phyloP scores from a whole-genome alignment of 2,113 vertebrate species.

The Ophthalmolycus amberensis region DNA sequence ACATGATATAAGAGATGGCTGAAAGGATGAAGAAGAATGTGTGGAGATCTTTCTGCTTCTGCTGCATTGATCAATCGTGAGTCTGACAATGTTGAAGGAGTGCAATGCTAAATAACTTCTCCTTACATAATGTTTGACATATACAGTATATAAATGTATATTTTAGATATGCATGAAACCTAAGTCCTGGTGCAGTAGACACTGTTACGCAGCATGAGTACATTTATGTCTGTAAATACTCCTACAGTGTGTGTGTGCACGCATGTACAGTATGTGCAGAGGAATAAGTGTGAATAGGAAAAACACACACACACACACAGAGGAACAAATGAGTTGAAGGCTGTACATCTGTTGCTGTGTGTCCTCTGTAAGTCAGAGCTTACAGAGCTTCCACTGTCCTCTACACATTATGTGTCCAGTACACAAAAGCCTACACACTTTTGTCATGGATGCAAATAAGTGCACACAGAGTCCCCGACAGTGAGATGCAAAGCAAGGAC shows the following conservation, averaged over 20 bases:
- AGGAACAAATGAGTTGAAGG: too few relatives aligned
- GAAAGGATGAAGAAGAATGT: background rate
- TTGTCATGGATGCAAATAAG: background rate
- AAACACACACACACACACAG: background rate
- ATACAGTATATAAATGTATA: background rate
- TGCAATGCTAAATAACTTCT: background rate
- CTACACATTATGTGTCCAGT: background rate
- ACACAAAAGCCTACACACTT: constrained; percentile 1
- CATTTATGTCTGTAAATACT: background rate
- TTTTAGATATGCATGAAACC: constrained; percentile 2
- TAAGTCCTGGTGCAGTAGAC: background rate
- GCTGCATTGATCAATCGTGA: background rate
- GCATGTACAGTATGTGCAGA: background rate
- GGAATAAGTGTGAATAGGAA: background rate
- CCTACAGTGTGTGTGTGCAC: background rate
- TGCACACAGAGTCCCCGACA: background rate
- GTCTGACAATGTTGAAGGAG: background rate
- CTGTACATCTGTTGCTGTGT: constrained; percentile 21
- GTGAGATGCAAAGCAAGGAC: background rate
- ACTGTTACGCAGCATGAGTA: background rate
- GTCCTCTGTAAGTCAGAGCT: background rate
- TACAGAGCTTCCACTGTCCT: constrained; percentile 1
- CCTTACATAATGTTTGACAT: background rate
- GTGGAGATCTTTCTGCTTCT: background rate
- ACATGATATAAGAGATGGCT: background rate